Conservation (phyloP, 2,113 vertebrate species). For the Alligator sinensis region DNA sequence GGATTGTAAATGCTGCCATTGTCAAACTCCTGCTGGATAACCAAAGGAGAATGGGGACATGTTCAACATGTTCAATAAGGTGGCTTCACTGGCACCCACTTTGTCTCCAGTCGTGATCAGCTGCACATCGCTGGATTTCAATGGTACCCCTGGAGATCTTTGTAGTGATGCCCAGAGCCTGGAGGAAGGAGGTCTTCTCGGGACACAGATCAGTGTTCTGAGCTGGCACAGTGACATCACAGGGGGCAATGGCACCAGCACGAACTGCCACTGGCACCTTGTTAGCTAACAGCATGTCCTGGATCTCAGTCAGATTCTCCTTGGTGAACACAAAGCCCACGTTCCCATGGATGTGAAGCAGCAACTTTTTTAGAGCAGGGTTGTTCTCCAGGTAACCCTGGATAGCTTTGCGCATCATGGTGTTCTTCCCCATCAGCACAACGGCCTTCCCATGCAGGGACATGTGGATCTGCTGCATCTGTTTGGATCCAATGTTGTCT, state of each 20-base stretch:
- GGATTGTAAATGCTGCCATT: conserved; percentile 98
- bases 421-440: conserved; percentile 98
- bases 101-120: conserved; percentile 96
- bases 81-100: conserved; percentile 98
- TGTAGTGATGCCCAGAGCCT: conserved; percentile 98
- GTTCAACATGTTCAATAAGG: conserved; percentile 97
- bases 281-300: conserved; percentile 94
- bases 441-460: conserved; percentile 93
- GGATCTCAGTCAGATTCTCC: conserved; percentile 95
- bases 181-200: conserved; percentile 99
- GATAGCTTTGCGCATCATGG: conserved; percentile 99
- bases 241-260: conserved; percentile 96
- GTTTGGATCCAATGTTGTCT: conserved; percentile 98
- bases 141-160: conserved; percentile 99
- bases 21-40: conserved; percentile 98
- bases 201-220: conserved; percentile 98
- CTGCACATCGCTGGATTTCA: conserved; percentile 96
- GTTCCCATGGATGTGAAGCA: conserved; percentile 96
- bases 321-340: conserved; percentile 99
- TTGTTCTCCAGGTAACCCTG: conserved; percentile 99
- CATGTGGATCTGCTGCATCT: conserved; percentile 99
- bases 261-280: conserved; percentile 98
- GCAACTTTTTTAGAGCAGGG: conserved; percentile 92
- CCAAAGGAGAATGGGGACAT: conserved; percentile 98
- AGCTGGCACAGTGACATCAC: conserved; percentile 93